Base-by-base conservation (phyloP, 2,888 invertebrate species). In the Melieria crassipennis region DNA sequence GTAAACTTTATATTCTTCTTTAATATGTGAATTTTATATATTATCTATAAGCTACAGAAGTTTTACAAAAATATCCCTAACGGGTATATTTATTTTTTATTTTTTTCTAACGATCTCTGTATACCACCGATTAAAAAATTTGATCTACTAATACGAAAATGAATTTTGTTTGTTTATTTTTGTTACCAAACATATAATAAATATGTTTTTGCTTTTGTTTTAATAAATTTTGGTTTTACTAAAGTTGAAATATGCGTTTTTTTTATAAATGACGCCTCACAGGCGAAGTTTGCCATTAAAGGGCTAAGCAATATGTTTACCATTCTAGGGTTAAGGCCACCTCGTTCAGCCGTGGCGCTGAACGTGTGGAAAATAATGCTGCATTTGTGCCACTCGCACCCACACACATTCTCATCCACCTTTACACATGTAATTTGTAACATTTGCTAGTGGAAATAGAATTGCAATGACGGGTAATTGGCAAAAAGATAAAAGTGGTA, bases 1-100 rank as follows among this genome's bases (percentile, higher is more conserved):
- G 50, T 30, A 58, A 67, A 58, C 3, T 61, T 61, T 68, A 61
- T 68, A 16, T 60, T 47, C 7, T n/a, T 68, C 30, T 56, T 56
- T 56, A 11, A 56, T 56, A 56, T 56, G 56, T 11, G 4, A 56
- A 6, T 56, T 16, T 16, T 16, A 16, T 16, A 16, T 16, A 11
- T 4, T 5, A n/a, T 56, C 3, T 11, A 56, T 0, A 56, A 11
- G 9, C n/a, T 7, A n/a, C 56, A 16, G 4, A 56, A 56, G 56
- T 10, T 56, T 56, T 16, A 16, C 16, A 16, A 16, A 16, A 16
- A 16, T 16, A 16, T 16, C 16, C 16, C 16, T 16, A 16, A 16
- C 16, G 16, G 16, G 16, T 16, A 16, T 16, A 16, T 16, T 16
- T 16, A 16, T 16, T 16, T 16, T 16, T 16, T 16, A 16, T 16